Base-by-base conservation (phyloP, 2,113 vertebrate species). In the Loxodonta africana region DNA sequence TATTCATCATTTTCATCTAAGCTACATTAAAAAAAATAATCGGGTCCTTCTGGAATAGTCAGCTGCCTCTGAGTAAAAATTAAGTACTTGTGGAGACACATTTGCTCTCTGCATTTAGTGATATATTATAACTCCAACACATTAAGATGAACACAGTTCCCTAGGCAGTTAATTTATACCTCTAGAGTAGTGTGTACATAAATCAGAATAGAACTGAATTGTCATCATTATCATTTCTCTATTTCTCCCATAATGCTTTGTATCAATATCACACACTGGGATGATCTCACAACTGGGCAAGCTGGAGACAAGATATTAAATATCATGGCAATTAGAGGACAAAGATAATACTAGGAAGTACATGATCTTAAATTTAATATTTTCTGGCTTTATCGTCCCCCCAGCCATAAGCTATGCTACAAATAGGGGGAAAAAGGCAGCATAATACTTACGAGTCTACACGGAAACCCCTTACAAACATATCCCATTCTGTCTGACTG, bases 191-290 rank as follows among this genome's bases (percentile, higher is more conserved):
- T 73, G 25, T 46, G n/a, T 53, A 88, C 41, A 96, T 95, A 97
- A 97, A 97, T 97, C 96, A 97, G 82, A 86, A 90, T 62, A 37
- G 12, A 33, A 83, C 65, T 41, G 84, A 88, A 51, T 48, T 97
- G 96, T 94, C 96, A 95, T 88, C 95, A 95, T 97, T 96, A 92
- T 92, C 95, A 86, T 90, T 88, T 86, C 71, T 63, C 44, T 53
- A 89, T 83, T 97, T 95, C 92, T 90, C 96, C 51, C 41, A 62
- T 60, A 77, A 94, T 37, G 77, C 26, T 88, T 92, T 8, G 18
- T 44, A 74, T 65, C 18, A 67, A 62, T 69, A 74, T 85, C 69
- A 67, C 17, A 85, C 10, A 57, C 37, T 82, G 41, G 30, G 73
- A 84, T 85, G 86, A 57, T 62, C 83, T 96, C 95, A 94, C 60